Base-by-base conservation (phyloP, 2,888 invertebrate species). In the Pycnomerus fuliginosus region DNA sequence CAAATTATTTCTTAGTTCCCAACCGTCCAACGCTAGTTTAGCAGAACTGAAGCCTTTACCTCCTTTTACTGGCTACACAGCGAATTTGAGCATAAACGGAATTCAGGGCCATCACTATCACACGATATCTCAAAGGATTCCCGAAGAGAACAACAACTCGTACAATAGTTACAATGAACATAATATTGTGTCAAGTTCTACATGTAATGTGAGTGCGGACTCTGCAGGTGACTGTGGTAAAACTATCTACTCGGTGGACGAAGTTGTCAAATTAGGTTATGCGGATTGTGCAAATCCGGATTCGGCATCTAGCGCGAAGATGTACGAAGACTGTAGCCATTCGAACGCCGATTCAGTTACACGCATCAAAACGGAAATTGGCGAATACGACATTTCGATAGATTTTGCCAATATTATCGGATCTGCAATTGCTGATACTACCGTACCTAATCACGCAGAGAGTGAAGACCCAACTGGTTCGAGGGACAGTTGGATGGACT, bases 51-150 rank as follows among this genome's bases (percentile, higher is more conserved):
- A 91, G 67, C 86, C 87, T 0, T 75, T 92, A 56, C 91, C 91
- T 2, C 91, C 92, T 3, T 90, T 91, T 70, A 87, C 89, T 28
- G 87, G 86, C 16, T 90, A 90, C 72, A 89, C 90, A 11, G 88
- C 88, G 1, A 88, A 90, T 62, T 74, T 91, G 46, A 88, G 88
- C 57, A 90, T 90, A 70, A 90, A 90, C 72, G 90, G 90, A 38
- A 90, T 90, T 61, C 87, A 88, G 36, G 90, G 90, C 1, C 90
- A 89, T 67, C 90, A 90, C 67, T 90, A 87, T 68, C 89, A 90
- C 68, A 85, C 89, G 56, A 89, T 90, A 67, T 88, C 90, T 1
- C 84, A 85, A 68, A 76, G 85, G 40, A 75, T 84, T 33, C 84
- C 84, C 2, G 85, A 85, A 62, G 85, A 86, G 67, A 87, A 81